Evolutionary conservation across 2,797 vertebrate species (phyloP).

Genomic region (Anomalospiza imberbis): DNA sequence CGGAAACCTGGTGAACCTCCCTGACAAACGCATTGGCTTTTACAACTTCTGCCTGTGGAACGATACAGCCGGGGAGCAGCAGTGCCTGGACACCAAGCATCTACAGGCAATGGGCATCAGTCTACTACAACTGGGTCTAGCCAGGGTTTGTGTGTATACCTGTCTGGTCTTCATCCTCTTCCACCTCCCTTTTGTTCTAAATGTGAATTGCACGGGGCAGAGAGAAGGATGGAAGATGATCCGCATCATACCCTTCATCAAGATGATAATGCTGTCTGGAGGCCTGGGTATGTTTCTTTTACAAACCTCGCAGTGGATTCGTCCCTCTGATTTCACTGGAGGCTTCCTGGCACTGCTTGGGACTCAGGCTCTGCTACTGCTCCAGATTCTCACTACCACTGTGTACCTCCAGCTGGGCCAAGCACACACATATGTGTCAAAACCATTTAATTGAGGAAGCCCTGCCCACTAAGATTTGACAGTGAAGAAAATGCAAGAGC

Average conservation of each 20-base stretch:
- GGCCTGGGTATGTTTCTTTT: constrained; percentile 59
- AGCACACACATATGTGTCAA: fast-evolving
- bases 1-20: constrained; percentile 53
- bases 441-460: neutral
- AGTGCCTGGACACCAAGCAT: constrained; percentile 18
- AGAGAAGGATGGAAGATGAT: constrained; percentile 26
- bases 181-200: neutral
- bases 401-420: neutral
- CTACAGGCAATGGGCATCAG: constrained; percentile 47
- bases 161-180: constrained; percentile 63
- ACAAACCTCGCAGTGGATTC: constrained; percentile 45
- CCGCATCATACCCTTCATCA: neutral
- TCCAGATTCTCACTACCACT: constrained; percentile 27
- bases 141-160: constrained; percentile 52
- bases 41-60: constrained; percentile 75
- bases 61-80: neutral
- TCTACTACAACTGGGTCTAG: neutral
- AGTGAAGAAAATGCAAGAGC: neutral
- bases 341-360: constrained; percentile 56
- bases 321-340: constrained; percentile 23
- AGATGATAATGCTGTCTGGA: neutral
- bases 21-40: constrained; percentile 68
- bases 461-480: neutral
- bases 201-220: neutral
- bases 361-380: constrained; percentile 47